Evolutionary conservation across 2,888 invertebrate species (phyloP).

Genomic region (Nomada fucata): DNA sequence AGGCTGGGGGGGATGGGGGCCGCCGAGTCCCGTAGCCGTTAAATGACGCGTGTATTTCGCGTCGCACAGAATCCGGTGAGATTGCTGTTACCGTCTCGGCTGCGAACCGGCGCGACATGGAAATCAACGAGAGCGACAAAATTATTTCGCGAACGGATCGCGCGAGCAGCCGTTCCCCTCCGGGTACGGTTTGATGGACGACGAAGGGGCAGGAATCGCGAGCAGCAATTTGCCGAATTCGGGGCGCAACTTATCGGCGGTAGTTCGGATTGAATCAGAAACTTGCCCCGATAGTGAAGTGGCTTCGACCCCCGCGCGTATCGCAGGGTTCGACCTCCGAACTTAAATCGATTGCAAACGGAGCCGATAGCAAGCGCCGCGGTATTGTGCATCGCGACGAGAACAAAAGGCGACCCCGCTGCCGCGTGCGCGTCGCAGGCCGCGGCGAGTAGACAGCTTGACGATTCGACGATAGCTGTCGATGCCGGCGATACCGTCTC

Average conservation of each 20-base stretch:
- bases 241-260: background rate
- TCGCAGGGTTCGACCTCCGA: background rate
- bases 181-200: background rate
- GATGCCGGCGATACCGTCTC: background rate
- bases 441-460: background rate
- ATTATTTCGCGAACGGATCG: background rate
- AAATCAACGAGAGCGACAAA: background rate
- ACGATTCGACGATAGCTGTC: background rate
- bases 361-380: background rate
- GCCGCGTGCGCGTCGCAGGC: too few species aligned
- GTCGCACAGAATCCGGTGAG: background rate
- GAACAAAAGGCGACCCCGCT: background rate
- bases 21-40: background rate
- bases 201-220: background rate
- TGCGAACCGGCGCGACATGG: background rate
- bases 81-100: background rate
- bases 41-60: background rate
- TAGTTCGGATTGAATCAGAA: conserved; percentile 23
- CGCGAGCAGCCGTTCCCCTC: background rate
- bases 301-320: background rate
- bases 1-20: too few species aligned
- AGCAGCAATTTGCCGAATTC: conserved; percentile 12
- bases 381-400: background rate
- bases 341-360: background rate
- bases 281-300: conserved; percentile 4